Evolutionary conservation across 2,888 invertebrate genomes (phyloP).

Genomic region (Xylota sylvarum): DNA sequence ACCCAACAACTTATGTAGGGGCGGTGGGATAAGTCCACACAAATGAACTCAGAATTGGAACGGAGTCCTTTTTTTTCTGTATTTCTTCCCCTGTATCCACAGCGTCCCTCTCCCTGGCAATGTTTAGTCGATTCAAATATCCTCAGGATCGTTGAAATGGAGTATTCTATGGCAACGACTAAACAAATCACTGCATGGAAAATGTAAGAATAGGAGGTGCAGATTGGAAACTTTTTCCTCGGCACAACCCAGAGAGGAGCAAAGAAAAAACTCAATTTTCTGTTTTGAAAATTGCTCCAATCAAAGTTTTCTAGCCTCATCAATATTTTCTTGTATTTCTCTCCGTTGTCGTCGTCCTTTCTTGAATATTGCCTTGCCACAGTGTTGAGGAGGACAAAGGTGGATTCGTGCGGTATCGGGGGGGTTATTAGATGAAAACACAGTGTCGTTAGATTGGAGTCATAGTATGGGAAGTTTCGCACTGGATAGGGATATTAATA

Average conservation of each 20-base stretch:
- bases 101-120: neutral
- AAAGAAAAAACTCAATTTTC: slow-evolving; percentile 75
- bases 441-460: slow-evolving; percentile 27
- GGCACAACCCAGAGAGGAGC: neutral
- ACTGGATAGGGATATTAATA: neutral
- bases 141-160: slow-evolving; percentile 41
- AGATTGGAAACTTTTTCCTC: slow-evolving; percentile 66
- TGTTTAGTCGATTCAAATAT: slow-evolving; percentile 40
- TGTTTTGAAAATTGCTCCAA: slow-evolving; percentile 73
- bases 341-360: slow-evolving; percentile 30
- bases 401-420: neutral
- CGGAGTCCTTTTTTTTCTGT: slow-evolving; percentile 34
- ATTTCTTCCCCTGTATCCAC: neutral
- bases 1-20: slow-evolving; percentile 54
- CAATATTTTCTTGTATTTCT: slow-evolving; percentile 76
- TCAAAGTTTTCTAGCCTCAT: slow-evolving; percentile 77
- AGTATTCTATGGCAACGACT: slow-evolving; percentile 45
- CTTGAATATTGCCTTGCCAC: neutral
- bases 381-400: neutral
- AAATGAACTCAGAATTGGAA: slow-evolving; percentile 52
- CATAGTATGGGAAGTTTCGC: neutral
- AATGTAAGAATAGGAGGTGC: slow-evolving; percentile 56
- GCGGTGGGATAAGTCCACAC: slow-evolving; percentile 38
- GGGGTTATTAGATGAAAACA: slow-evolving; percentile 33
- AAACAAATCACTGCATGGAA: slow-evolving; percentile 69